Conservation (phyloP, 2,888 invertebrate genomes). For the Belgica antarctica region DNA sequence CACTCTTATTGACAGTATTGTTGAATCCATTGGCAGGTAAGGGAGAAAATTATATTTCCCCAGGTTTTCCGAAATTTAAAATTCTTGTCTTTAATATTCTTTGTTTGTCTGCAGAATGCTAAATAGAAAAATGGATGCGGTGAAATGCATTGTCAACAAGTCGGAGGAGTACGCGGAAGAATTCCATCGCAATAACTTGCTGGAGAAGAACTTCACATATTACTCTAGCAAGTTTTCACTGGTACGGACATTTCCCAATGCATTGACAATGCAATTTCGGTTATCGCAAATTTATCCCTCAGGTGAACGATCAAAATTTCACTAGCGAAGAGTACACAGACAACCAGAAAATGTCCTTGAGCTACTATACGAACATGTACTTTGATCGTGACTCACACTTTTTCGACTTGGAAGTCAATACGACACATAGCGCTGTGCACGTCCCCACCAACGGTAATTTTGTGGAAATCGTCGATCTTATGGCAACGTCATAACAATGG, state of each 20-base stretch:
- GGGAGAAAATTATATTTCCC: no score
- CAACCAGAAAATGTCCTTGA: neutral
- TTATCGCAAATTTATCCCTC: no score
- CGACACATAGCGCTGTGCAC: slow-evolving; percentile 80
- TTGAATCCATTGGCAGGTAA: slow-evolving; percentile 76
- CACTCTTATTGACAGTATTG: slow-evolving; percentile 73
- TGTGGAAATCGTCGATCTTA: no score
- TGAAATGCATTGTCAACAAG: slow-evolving; percentile 73
- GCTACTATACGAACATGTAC: slow-evolving; percentile 60
- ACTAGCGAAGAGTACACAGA: slow-evolving; percentile 31
- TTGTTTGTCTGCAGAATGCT: no score
- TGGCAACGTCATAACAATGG: no score
- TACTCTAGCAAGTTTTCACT: slow-evolving; percentile 79
- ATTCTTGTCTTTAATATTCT: no score
- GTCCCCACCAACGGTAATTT: slow-evolving; percentile 93
- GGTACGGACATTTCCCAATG: slow-evolving; percentile 47
- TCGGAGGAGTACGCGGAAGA: slow-evolving; percentile 69
- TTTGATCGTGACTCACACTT: slow-evolving; percentile 77
- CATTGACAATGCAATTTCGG: no score
- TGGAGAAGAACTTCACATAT: slow-evolving; percentile 60
- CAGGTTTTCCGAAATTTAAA: no score
- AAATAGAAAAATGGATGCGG: slow-evolving; percentile 85
- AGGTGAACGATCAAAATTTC: slow-evolving; percentile 48
- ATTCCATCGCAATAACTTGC: slow-evolving; percentile 57
- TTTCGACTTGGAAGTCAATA: slow-evolving; percentile 78